Base-by-base conservation (phyloP, 1,140 invertebrate genomes). In the Theocolax elegans region DNA sequence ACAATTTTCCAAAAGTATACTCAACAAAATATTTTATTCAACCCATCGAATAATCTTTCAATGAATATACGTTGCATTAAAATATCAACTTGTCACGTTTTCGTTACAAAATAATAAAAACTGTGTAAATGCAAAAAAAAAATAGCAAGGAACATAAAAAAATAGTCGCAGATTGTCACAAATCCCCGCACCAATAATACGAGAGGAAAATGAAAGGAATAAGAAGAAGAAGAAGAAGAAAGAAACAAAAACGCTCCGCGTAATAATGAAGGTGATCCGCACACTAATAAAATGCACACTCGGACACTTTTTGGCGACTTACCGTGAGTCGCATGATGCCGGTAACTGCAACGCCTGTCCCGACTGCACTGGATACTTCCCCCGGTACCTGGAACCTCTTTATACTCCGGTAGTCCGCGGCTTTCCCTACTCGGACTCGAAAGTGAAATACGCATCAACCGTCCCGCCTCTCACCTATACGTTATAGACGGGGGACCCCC, bases 281-380 rank as follows among this genome's bases (percentile, higher is more conserved):
- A 35, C 31, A 35, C 31, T 10, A 10, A 35, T 35, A 35, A 35
- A 10, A 6, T 35, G 31, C 10, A 35, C 4, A 4, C 31, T n/a
- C n/a, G n/a, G n/a, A n/a, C 31, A 6, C 10, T 35, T 35, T 4
- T 35, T 35, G 4, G 4, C 31, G 40, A 80, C 82, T 83, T 74
- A 84, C 82, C 80, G 79, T 79, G 77, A 82, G 75, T 76, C 70
- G 80, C 82, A 84, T 84, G 71, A 62, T 80, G 66, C 46, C 66
- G 64, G 74, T 58, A 71, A 71, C 74, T 63, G 49, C 68, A 48
- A 69, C 46, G 59, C 35, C 67, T 77, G 77, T 79, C 80, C 79
- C 82, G 79, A 79, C 80, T 78, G 79, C 72, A 84, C 82, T 82
- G 80, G 79, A 80, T 83, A 76, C 67, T 79, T 81, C 81, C 82